Base-by-base conservation (phyloP, 2,113 vertebrate species). In the Anhinga rufa region DNA sequence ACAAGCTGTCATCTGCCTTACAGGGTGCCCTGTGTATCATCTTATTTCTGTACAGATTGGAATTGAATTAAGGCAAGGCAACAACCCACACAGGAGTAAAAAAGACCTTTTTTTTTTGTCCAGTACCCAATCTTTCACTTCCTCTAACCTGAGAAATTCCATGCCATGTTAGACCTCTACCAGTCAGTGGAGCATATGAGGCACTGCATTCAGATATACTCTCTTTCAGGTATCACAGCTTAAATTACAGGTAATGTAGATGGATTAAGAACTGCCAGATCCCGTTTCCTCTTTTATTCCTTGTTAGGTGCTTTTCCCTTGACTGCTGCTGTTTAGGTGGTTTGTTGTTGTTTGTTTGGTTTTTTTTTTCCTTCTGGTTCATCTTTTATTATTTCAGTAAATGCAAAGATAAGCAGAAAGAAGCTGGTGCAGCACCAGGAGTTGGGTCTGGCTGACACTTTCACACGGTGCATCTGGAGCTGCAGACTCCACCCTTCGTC, bases 81-180 rank as follows among this genome's bases (percentile, higher is more conserved):
- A 58, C 8, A 40, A 55, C 8, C 19, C 0, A 0, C 28, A 62
- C 0, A 25, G 18, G 31, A 57, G 14, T 36, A 36, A 36, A 55
- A 60, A 58, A 70, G 3, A 4, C 10, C 9, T 13, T 16, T 46
- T 46, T 28, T 31, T 38, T 54, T 25, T 11, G 21, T 17, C 31
- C 5, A 29, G 17, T 58, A 62, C 40, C 21, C 32, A 20, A 15
- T n/a, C n/a, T 69, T 69, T 57, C 13, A 20, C 66, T 61, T 71
- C 38, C 28, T 94, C 52, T 75, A 55, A 82, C 15, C 42, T 68
- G 25, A 68, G 75, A 49, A 54, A 62, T 34, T 28, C 1, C 22
- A 9, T 10, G 9, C 46, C 3, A 14, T 66, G 49, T 70, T 38
- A 77, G 42, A 62, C 11, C 15, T 54, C 21, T 34, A 34, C 17